Conservation (phyloP, 2,113 vertebrate genomes). For the Panthera leo region DNA sequence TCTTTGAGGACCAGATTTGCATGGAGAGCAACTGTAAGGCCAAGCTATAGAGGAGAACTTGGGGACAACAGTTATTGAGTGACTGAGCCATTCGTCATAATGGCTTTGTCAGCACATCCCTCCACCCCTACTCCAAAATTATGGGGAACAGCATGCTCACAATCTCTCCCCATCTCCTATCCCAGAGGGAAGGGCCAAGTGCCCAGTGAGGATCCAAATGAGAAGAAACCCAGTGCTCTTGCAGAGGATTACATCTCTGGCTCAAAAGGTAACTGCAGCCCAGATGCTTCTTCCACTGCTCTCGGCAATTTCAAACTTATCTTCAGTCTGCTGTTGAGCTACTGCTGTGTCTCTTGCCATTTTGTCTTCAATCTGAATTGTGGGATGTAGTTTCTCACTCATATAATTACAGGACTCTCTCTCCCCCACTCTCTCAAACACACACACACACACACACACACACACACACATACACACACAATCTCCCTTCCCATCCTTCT, state of each 20-base stretch:
- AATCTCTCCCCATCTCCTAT: not conserved
- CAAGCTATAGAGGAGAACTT: not conserved
- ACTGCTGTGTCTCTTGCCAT: not conserved
- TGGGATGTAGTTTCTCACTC: not conserved
- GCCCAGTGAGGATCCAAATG: rapidly evolving
- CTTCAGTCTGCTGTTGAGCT: not conserved
- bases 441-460: not conserved
- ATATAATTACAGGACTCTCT: not conserved
- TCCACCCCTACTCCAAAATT: not conserved
- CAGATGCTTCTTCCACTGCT: not conserved
- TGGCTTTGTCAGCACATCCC: not conserved
- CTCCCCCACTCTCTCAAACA: not conserved
- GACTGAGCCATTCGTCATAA: not conserved
- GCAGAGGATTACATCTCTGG: not conserved
- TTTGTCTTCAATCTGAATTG: not conserved
- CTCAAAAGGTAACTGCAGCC: not conserved
- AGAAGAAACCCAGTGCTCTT: rapidly evolving
- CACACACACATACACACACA: not conserved
- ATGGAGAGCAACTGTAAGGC: not conserved
- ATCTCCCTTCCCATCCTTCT: not conserved
- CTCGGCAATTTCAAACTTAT: not conserved
- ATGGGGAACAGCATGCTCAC: rapidly evolving
- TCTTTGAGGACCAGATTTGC: not conserved
- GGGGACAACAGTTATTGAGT: not conserved
- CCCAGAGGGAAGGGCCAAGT: not conserved